Base-by-base conservation (phyloP, 2,113 vertebrate genomes). In the Mus musculus region DNA sequence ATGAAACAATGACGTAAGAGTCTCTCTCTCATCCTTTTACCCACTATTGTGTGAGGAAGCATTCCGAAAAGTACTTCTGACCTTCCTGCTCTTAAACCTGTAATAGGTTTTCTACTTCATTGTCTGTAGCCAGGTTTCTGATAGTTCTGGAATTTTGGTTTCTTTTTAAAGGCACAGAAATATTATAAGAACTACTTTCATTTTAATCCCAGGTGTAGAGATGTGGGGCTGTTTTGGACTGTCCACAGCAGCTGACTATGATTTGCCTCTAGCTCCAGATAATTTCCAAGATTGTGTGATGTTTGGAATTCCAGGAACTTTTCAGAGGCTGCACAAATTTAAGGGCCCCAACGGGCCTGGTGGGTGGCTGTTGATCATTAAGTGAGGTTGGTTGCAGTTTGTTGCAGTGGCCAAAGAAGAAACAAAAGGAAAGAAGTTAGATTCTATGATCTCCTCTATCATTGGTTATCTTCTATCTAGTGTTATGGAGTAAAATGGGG, bases 11-110 rank as follows among this genome's bases (percentile, higher is more conserved):
- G 1, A 85, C 61, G 71, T 77, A 42, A 19, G 3, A 69, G 36
- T 59, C 76, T 95, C 85, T 63, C 77, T 91, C 46, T 96, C 16
- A 67, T 33, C 13, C 13, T 11, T 88, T 46, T 94, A 72, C 46
- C 1, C 10, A 42, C 59, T 77, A 0, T 10, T 89, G 26, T 81
- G 46, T 75, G 67, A 96, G 61, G 42, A 19, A 93, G 14, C 28
- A 59, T 93, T 95, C 95, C 82, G 77, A 73, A 89, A 69, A 95
- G 63, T 63, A 6, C 39, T 87, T 67, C 33, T 71, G 16, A 73
- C 65, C 63, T 59, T 49, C 42, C 75, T 72, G 46, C 73, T 89
- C 95, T 89, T 91, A 84, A 91, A 92, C 46, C 20, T 42, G 46
- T 93, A 46, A 1, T 33, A 80, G 3, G 54, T 84, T 72, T 92